Conservation (phyloP, 2,113 vertebrate species). For the Crypturellus undulatus region DNA sequence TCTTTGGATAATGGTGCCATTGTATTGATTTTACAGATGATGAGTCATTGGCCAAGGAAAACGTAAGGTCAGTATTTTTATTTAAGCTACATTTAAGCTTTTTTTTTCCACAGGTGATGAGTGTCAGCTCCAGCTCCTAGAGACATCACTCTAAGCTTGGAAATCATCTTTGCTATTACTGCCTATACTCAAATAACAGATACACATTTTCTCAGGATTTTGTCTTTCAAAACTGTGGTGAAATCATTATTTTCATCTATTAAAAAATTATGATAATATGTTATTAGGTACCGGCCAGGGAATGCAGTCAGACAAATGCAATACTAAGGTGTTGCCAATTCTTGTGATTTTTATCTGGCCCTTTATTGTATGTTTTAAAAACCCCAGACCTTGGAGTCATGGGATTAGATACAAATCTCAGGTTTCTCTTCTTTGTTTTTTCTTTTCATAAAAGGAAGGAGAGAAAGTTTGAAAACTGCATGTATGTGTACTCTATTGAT, state of each 20-base stretch:
- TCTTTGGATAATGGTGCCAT: neutral
- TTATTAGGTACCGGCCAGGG: conserved; percentile 20
- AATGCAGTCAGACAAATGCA: conserved; percentile 48
- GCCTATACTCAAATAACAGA: neutral
- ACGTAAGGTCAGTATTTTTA: neutral
- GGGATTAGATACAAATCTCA: conserved; percentile 54
- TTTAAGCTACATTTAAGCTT: neutral
- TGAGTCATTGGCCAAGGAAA: neutral
- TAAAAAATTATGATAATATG: conserved; percentile 32
- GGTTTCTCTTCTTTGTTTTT: conserved; percentile 48
- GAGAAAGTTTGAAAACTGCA: conserved; percentile 8
- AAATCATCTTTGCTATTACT: neutral
- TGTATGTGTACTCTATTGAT: neutral
- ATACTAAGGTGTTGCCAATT: conserved; percentile 27
- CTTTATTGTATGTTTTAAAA: conserved; percentile 51
- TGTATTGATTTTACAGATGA: neutral
- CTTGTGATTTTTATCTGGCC: conserved; percentile 43
- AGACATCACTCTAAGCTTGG: neutral
- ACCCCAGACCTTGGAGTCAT: conserved; percentile 20
- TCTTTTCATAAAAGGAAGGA: conserved; percentile 19
- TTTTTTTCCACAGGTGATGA: neutral
- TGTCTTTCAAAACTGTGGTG: neutral
- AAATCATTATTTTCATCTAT: conserved; percentile 49
- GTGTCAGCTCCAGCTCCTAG: neutral
- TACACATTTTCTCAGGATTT: neutral